phyloP scores from a whole-genome alignment of 2,888 invertebrate species.

The Aphidoletes aphidimyza region DNA sequence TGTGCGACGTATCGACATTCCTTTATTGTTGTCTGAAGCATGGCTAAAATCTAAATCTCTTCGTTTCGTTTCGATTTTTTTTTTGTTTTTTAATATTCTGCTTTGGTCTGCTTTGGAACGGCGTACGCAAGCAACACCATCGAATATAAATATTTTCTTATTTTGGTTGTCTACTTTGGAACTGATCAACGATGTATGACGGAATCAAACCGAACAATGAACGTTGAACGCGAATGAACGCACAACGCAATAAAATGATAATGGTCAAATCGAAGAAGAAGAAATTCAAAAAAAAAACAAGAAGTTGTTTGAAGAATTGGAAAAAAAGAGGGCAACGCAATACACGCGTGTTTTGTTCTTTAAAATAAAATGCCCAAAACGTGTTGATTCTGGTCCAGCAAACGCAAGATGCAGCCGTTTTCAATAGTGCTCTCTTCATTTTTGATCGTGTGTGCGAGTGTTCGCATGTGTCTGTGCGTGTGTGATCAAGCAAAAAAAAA shows the following conservation, averaged over 20 bases:
- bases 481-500: not conserved
- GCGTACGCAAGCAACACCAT: not conserved
- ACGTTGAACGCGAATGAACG: not conserved
- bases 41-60: not conserved
- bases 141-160: slow-evolving; percentile 30
- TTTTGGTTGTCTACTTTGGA: not conserved
- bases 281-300: too few relatives aligned
- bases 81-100: slow-evolving; percentile 45
- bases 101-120: not conserved
- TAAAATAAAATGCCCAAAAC: not conserved
- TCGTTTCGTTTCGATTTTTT: not conserved
- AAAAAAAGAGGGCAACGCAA: not conserved
- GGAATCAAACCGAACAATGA: not conserved
- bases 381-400: not conserved
- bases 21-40: slow-evolving; percentile 34
- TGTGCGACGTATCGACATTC: not conserved
- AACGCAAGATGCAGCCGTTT: not conserved
- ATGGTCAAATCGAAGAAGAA: not conserved
- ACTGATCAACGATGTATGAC: slow-evolving; percentile 4
- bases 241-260: not conserved
- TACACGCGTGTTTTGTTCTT: not conserved
- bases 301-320: not conserved
- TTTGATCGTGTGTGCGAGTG: not conserved
- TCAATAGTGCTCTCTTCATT: too few relatives aligned
- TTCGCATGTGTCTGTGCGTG: not conserved